Evolutionary conservation across 2,888 invertebrate genomes (phyloP).

Genomic region (Drosophila mulleri): DNA sequence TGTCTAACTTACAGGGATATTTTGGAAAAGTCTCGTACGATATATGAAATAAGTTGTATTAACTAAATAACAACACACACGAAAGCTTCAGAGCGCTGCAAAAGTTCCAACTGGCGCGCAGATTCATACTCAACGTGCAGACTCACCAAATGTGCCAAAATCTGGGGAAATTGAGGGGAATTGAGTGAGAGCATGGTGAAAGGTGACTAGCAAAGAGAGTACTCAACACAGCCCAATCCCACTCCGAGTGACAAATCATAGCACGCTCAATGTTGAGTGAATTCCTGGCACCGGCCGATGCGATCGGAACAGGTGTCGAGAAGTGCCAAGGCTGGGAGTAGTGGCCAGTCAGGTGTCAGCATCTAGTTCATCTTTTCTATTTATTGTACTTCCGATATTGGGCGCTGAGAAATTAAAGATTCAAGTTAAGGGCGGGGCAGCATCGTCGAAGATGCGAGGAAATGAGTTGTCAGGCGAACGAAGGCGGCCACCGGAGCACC

Average conservation of each 20-base stretch:
- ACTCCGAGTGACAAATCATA: background rate
- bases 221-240: background rate
- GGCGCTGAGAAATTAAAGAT: constrained; percentile 25
- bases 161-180: constrained; percentile 5
- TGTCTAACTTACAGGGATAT: constrained; percentile 1
- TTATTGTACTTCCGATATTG: constrained; percentile 26
- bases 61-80: background rate
- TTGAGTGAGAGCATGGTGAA: background rate
- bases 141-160: constrained; percentile 11
- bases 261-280: background rate
- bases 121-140: constrained; percentile 1
- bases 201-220: background rate
- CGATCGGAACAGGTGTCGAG: background rate
- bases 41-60: background rate
- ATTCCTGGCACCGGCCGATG: background rate
- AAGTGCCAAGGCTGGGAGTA: background rate
- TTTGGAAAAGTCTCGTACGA: constrained; percentile 11
- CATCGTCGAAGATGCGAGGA: constrained; percentile 30
- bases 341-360: background rate
- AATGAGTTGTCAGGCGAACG: constrained; percentile 65
- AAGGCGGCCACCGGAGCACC: constrained; percentile 30
- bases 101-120: background rate
- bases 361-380: background rate
- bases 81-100: background rate
- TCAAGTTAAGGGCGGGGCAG: background rate